Percentiles rank a stretch among this genome's conserved stretches.
These are phyloP conservation scores for Ametastegia equiseti DNA, from an alignment of 2,888 invertebrate species.

Conservation along the genomic window DNA sequence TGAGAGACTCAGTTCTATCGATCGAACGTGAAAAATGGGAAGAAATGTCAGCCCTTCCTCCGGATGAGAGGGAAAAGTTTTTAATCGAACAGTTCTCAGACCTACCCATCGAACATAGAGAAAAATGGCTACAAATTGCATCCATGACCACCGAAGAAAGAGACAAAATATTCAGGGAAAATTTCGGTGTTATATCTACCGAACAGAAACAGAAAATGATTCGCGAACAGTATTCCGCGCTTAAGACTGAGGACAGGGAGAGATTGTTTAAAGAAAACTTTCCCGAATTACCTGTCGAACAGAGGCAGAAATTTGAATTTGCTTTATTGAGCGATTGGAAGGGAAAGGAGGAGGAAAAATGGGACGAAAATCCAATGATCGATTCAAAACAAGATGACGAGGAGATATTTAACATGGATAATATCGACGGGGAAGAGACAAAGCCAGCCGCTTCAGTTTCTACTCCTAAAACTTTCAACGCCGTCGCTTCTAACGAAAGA, in stretches of 20 bases:
- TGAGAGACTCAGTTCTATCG: slow-evolving; percentile 71
- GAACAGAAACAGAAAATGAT: slow-evolving; percentile 72
- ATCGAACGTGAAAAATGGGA: slow-evolving; percentile 73
- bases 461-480: slow-evolving; percentile 76
- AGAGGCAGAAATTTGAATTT: slow-evolving; percentile 79
- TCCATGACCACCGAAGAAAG: slow-evolving; percentile 70
- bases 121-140: slow-evolving; percentile 73
- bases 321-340: slow-evolving; percentile 77
- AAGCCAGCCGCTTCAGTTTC: slow-evolving; percentile 57
- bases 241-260: slow-evolving; percentile 72
- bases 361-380: slow-evolving; percentile 66
- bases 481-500: slow-evolving; percentile 78
- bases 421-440: slow-evolving; percentile 77
- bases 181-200: slow-evolving; percentile 69
- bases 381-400: slow-evolving; percentile 76
- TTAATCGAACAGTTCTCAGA: slow-evolving; percentile 72
- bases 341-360: slow-evolving; percentile 69
- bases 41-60: slow-evolving; percentile 72
- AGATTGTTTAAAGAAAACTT: slow-evolving; percentile 73
- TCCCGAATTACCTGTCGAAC: slow-evolving; percentile 71
- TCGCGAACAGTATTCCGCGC: slow-evolving; percentile 71
- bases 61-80: slow-evolving; percentile 71
- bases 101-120: slow-evolving; percentile 69
- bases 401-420: slow-evolving; percentile 84
- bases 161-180: slow-evolving; percentile 71